Evolutionary conservation across 1,140 invertebrate species (phyloP), one percentile per base, ranked within the genome.

Genomic region (Listronotus bonariensis): DNA sequence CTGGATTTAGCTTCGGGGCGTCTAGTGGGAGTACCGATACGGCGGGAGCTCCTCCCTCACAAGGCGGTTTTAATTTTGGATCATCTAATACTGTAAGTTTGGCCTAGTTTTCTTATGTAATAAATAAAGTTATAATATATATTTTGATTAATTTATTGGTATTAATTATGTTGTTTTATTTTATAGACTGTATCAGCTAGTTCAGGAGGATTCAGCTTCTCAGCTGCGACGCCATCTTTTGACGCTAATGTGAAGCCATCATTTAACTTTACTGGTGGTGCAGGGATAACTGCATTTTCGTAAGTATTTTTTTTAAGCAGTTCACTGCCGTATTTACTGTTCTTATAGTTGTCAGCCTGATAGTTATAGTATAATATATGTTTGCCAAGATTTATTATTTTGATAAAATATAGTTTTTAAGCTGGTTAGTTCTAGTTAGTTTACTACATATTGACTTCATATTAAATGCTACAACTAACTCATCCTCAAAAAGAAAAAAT

Each of bases 1-100:
- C 68, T 3, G 69, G 68, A 6, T 75, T 73, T 55, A 73, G 58
- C 68, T 76, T 76, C 59, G 74, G 72, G 14, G 61, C 64, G 5
- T 55, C 68, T 3, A 65, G 48, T 61, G 59, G 58, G n/a, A 55
- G 42, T 14, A 61, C 41, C 18, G 41, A 38, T 7, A 18, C 70
- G 11, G 18, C 53, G 14, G 31, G 20, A 2, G 34, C 42, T 42
- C 38, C 56, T 3, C 17, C 48, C 3, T 20, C 40, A 32, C 52
- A 63, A 45, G 40, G 52, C 3, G 64, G 67, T 14, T 71, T 69
- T 52, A 68, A 62, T 68, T 76, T 76, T 61, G 72, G 68, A 48
- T 32, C 70, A 8, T 48, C 51, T 40, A 18, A 64, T 34, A 17
- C 60, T 43, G 71, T 74, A 68, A 68, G 69, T 72, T 10, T 18